phyloP scores from a whole-genome alignment of 2,797 vertebrate species.

The Acridotheres tristis region DNA sequence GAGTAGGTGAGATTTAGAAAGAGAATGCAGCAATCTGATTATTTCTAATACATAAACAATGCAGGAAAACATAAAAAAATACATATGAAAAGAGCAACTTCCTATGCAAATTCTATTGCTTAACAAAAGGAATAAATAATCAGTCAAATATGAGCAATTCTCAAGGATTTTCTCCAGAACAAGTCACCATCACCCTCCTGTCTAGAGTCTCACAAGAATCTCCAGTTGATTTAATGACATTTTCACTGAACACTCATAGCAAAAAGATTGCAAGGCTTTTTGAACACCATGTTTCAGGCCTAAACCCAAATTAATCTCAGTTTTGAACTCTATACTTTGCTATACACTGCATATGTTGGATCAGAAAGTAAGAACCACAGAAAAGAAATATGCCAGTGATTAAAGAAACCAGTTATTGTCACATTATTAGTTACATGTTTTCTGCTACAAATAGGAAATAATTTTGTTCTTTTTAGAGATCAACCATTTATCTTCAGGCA shows the following conservation, averaged over 20 bases:
- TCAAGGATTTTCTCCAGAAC: neutral
- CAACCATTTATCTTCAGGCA: constrained; percentile 18
- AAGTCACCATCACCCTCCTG: neutral
- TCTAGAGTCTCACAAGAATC: neutral
- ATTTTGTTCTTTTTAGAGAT: neutral
- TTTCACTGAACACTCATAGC: neutral
- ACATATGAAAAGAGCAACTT: neutral
- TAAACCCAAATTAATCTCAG: neutral
- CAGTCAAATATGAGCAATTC: neutral
- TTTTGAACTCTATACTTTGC: neutral
- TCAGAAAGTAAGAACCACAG: neutral
- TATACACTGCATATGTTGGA: neutral
- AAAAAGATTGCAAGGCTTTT: neutral
- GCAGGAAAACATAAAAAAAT: neutral
- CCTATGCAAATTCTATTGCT: neutral
- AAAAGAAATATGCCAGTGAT: neutral
- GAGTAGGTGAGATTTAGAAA: neutral
- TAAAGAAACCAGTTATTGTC: neutral
- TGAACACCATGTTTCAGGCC: neutral
- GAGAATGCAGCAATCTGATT: neutral
- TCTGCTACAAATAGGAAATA: neutral
- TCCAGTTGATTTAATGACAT: neutral
- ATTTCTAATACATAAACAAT: neutral
- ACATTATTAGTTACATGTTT: neutral
- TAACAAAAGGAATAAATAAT: neutral